Conservation (phyloP, 2,797 vertebrate genomes). For the Microctenopoma steveboyesi region DNA sequence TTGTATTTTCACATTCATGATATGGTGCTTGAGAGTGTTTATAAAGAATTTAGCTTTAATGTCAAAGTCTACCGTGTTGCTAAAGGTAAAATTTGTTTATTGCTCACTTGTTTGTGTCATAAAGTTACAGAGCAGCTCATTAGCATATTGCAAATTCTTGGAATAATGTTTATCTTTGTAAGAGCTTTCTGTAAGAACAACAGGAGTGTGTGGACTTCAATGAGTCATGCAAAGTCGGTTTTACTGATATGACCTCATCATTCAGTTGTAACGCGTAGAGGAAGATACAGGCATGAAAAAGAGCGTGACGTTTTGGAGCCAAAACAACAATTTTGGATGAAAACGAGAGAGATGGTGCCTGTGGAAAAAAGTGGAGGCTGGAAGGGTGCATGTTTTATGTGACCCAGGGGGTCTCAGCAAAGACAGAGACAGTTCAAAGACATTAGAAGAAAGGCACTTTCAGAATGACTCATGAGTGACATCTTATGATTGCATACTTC, state of each 20-base stretch:
- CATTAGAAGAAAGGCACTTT: slow-evolving; percentile 2
- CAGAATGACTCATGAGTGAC: slow-evolving; percentile 75
- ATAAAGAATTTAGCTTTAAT: neutral
- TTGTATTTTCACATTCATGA: neutral
- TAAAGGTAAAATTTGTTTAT: neutral
- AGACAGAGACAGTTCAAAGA: slow-evolving; percentile 5
- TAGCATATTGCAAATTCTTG: slow-evolving; percentile 17
- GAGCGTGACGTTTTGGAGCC: neutral
- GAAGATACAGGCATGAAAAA: neutral
- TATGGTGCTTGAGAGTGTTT: neutral
- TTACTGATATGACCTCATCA: slow-evolving; percentile 24
- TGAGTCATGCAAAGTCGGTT: slow-evolving; percentile 10
- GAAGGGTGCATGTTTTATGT: slow-evolving; percentile 20
- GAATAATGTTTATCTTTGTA: slow-evolving; percentile 21
- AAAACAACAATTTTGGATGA: slow-evolving; percentile 30
- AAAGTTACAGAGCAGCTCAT: slow-evolving; percentile 3
- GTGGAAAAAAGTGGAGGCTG: slow-evolving; percentile 72
- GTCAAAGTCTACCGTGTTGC: neutral
- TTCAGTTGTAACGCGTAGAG: neutral
- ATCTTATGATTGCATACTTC: slow-evolving; percentile 67
- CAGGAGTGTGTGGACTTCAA: slow-evolving; percentile 10
- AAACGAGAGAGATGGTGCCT: slow-evolving; percentile 38
- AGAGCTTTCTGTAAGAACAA: slow-evolving; percentile 30
- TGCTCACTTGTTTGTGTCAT: neutral
- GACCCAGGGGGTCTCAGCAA: slow-evolving; percentile 44